These are phyloP conservation scores for Haliaeetus albicilla DNA, from an alignment of 2,797 vertebrate genomes.

Conservation along the genomic window DNA sequence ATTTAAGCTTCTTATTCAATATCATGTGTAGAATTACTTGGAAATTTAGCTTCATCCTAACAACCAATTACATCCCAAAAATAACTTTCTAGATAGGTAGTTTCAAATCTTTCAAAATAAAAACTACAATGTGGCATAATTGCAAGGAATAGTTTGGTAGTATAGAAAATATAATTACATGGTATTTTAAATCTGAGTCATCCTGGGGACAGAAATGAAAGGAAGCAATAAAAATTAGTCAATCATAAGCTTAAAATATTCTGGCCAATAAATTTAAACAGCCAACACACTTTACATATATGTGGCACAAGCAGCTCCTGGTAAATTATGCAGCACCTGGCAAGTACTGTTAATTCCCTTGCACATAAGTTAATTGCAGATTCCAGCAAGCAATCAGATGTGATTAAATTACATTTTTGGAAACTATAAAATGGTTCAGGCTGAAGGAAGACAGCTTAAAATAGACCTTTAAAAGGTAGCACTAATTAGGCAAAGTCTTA, in stretches of 20 bases:
- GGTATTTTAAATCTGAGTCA: conserved; percentile 10
- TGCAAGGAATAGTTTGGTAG: neutral
- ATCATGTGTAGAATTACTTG: neutral
- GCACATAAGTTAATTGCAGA: conserved; percentile 23
- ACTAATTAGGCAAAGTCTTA: conserved; percentile 8
- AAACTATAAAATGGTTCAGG: conserved; percentile 19
- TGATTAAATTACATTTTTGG: conserved; percentile 41
- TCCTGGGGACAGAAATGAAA: conserved; percentile 3
- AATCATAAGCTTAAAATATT: conserved; percentile 8
- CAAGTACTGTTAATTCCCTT: conserved; percentile 10
- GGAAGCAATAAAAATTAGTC: conserved; percentile 1
- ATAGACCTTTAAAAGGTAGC: conserved; percentile 17
- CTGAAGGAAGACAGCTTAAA: conserved; percentile 29
- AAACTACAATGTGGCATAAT: conserved; percentile 5
- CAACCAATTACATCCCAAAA: neutral
- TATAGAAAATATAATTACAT: conserved; percentile 6
- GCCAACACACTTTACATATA: neutral
- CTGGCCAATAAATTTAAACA: neutral
- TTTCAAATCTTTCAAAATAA: neutral
- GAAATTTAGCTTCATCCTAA: neutral
- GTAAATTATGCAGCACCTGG: conserved; percentile 20
- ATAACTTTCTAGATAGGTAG: conserved; percentile 22
- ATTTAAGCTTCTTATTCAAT: neutral
- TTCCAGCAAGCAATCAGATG: conserved; percentile 43
- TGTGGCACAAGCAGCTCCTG: neutral